Conservation (phyloP, 2,113 vertebrate species). For the Melanostigma gelatinosum region DNA sequence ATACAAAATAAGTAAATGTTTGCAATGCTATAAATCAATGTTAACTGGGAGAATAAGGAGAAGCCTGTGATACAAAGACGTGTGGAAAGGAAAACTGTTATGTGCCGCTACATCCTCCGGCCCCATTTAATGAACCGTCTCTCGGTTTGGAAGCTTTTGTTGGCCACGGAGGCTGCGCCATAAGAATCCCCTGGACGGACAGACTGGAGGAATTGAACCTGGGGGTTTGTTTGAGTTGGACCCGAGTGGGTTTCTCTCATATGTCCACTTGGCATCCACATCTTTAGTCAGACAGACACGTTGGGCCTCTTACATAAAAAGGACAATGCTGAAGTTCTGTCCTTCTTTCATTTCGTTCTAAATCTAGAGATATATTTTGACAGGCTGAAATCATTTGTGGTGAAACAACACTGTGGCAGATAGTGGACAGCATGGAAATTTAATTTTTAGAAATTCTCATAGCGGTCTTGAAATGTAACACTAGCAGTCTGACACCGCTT, state of each 20-base stretch:
- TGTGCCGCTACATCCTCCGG: conserved; percentile 21
- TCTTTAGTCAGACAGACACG: conserved; percentile 58
- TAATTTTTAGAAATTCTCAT: conserved; percentile 31
- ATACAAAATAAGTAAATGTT: neutral
- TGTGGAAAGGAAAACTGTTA: conserved; percentile 13
- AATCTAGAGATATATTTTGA: conserved; percentile 48
- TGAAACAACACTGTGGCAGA: conserved; percentile 27
- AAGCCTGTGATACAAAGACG: conserved; percentile 2
- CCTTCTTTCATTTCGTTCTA: conserved; percentile 46
- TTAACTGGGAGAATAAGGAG: conserved; percentile 19
- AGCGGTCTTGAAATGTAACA: conserved; percentile 47
- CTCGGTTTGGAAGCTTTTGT: conserved; percentile 68
- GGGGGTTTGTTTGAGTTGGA: conserved; percentile 77
- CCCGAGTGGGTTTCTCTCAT: conserved; percentile 47
- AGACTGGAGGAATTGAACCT: conserved; percentile 54
- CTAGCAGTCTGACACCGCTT: conserved; percentile 13
- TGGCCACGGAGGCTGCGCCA: conserved; percentile 64
- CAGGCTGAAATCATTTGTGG: conserved; percentile 22
- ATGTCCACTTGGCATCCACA: conserved; percentile 66
- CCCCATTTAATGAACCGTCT: conserved; percentile 65
- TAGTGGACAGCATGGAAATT: conserved; percentile 30
- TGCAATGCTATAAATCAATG: conserved; percentile 2
- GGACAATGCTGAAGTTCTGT: conserved; percentile 31
- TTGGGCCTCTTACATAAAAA: conserved; percentile 40
- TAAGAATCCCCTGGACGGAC: conserved; percentile 55